phyloP scores from a whole-genome alignment of 2,888 invertebrate species.

The Synergus japonicus region DNA sequence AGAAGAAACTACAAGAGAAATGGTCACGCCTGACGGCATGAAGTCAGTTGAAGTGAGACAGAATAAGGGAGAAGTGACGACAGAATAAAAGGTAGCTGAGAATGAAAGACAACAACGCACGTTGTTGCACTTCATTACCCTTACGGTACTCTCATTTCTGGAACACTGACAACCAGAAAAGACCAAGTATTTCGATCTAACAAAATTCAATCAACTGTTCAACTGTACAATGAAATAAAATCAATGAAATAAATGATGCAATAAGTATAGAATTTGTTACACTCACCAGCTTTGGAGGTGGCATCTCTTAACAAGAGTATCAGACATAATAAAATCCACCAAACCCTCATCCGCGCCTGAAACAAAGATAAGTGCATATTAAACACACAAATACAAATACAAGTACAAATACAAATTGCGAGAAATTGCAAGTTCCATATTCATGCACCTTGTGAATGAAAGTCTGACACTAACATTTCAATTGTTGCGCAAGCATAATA shows the following conservation, averaged over 20 bases:
- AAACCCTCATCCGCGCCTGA: constrained; percentile 65
- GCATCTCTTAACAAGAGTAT: constrained; percentile 63
- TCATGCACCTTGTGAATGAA: neutral
- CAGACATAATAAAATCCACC: constrained; percentile 66
- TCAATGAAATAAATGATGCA: no score
- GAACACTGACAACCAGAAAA: neutral
- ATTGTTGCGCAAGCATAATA: neutral
- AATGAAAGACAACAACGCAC: constrained; percentile 16
- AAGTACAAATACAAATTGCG: neutral
- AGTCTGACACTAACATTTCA: neutral
- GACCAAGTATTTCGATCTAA: neutral
- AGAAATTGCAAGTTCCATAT: neutral
- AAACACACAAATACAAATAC: neutral
- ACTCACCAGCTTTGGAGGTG: constrained; percentile 71
- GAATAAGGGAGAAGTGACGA: neutral
- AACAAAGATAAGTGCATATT: constrained; percentile 55
- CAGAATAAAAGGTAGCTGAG: neutral
- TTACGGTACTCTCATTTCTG: constrained; percentile 21
- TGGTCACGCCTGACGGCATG: constrained; percentile 8
- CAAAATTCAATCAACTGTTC: no score
- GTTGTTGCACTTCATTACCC: constrained; percentile 12
- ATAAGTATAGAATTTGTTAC: neutral
- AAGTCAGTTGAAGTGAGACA: no score
- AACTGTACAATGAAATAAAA: no score
- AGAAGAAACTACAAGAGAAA: constrained; percentile 34